phyloP scores from a whole-genome alignment of 2,888 invertebrate genomes.

The Eucera pruinosa region DNA sequence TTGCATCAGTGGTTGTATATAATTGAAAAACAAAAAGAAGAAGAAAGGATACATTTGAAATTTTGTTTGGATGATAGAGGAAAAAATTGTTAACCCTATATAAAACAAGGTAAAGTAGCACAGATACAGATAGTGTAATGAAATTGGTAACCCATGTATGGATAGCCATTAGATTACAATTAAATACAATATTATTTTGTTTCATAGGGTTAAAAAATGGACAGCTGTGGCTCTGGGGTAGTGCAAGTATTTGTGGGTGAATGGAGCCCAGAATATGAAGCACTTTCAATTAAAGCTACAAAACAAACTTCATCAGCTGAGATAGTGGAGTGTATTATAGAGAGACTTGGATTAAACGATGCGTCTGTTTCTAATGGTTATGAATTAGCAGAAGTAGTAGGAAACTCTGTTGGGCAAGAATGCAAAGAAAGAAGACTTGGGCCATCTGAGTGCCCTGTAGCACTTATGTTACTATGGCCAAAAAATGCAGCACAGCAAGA shows the following conservation, averaged over 20 bases:
- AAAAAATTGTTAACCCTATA: slow-evolving; percentile 81
- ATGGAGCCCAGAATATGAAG: slow-evolving; percentile 94
- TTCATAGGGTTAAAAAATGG: slow-evolving; percentile 79
- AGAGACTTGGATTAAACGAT: slow-evolving; percentile 88
- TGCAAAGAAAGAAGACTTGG: slow-evolving; percentile 96
- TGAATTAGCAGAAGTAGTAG: slow-evolving; percentile 95
- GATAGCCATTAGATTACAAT: neutral
- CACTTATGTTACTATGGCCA: slow-evolving; percentile 93
- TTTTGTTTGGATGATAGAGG: slow-evolving; percentile 81
- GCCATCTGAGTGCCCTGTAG: slow-evolving; percentile 92
- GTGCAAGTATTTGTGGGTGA: slow-evolving; percentile 95
- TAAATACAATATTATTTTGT: slow-evolving; percentile 1
- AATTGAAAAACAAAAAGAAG: slow-evolving; percentile 73
- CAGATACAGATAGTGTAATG: neutral
- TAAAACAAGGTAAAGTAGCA: slow-evolving; percentile 74
- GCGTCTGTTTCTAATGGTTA: slow-evolving; percentile 86
- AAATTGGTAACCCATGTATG: neutral
- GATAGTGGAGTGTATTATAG: slow-evolving; percentile 95
- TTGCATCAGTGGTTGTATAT: slow-evolving; percentile 77
- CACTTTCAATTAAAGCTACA: slow-evolving; percentile 95
- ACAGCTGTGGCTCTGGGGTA: slow-evolving; percentile 81
- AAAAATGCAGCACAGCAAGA: slow-evolving; percentile 86
- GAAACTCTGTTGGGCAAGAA: slow-evolving; percentile 93
- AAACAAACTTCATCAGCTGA: slow-evolving; percentile 96
- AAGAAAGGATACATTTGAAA: slow-evolving; percentile 73